phyloP scores from a whole-genome alignment of 2,888 invertebrate species.

The Apodemia zela region DNA sequence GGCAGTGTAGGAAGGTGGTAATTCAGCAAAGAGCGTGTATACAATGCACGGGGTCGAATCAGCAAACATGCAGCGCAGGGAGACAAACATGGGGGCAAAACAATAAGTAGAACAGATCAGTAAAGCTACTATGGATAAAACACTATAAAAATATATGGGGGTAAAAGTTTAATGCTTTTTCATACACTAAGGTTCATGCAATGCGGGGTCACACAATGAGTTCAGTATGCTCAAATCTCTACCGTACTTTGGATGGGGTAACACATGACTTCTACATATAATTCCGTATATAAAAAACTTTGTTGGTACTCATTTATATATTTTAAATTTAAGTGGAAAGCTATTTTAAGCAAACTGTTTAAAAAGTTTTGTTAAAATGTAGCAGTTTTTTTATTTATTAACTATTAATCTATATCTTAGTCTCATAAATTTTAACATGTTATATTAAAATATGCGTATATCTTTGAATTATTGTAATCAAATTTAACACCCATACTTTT shows the following conservation, averaged over 20 bases:
- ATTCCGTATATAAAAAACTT: neutral
- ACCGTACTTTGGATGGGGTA: slow-evolving; percentile 1
- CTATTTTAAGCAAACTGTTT: no score
- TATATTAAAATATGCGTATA: no score
- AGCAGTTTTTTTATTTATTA: no score
- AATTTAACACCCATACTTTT: no score
- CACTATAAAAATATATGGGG: slow-evolving; percentile 15
- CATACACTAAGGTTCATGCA: slow-evolving; percentile 47
- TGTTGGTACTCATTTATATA: no score
- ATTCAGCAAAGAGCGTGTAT: slow-evolving; percentile 52
- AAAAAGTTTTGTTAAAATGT: no score
- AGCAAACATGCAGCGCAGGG: slow-evolving; percentile 59
- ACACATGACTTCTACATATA: neutral
- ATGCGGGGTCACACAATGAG: slow-evolving; percentile 44
- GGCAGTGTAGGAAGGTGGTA: slow-evolving; percentile 41
- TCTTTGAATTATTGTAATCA: no score
- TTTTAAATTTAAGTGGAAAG: no score
- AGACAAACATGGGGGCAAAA: slow-evolving; percentile 68
- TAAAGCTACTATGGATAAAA: slow-evolving; percentile 52
- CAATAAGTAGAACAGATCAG: slow-evolving; percentile 57
- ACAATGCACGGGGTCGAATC: slow-evolving; percentile 47
- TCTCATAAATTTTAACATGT: no score
- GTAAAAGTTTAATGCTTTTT: neutral
- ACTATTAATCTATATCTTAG: no score
- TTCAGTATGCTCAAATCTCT: neutral